Evolutionary conservation across 2,888 invertebrate genomes (phyloP).

Genomic region (Iselma pallidipennis): DNA sequence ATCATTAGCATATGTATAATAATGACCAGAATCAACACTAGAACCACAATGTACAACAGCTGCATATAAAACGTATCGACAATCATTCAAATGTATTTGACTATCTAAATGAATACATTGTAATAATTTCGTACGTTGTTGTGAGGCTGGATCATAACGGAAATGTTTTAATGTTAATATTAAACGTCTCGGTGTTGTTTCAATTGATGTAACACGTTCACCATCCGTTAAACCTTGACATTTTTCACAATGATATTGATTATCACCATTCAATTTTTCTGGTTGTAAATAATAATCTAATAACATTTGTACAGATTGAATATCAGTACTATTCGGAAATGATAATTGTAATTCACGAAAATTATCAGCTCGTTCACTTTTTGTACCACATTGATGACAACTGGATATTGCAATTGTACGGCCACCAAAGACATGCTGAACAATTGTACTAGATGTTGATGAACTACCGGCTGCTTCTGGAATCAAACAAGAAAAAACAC

Average conservation of each 20-base stretch:
- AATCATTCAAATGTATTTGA: constrained; percentile 61
- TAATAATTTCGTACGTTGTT: constrained; percentile 79
- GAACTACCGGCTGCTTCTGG: constrained; percentile 10
- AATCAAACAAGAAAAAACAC: background rate
- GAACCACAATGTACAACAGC: constrained; percentile 84
- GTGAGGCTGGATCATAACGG: constrained; percentile 70
- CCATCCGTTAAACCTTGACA: constrained; percentile 79
- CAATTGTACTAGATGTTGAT: constrained; percentile 51
- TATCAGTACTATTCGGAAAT: constrained; percentile 62
- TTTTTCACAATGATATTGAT: constrained; percentile 78
- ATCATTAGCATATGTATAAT: constrained; percentile 80
- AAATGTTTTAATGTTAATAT: constrained; percentile 83
- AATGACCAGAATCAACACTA: constrained; percentile 85
- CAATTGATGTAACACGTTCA: constrained; percentile 69
- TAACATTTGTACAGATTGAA: constrained; percentile 74
- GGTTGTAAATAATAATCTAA: constrained; percentile 77
- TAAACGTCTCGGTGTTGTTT: constrained; percentile 75
- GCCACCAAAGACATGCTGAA: constrained; percentile 79
- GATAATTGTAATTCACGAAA: constrained; percentile 82
- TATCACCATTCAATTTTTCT: constrained; percentile 78
- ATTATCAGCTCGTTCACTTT: constrained; percentile 74
- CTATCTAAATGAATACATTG: constrained; percentile 60
- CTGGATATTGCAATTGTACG: constrained; percentile 73
- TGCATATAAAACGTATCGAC: constrained; percentile 74
- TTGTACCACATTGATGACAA: constrained; percentile 72